Evolutionary conservation across 2,888 invertebrate species (phyloP), one percentile per base, ranked within the genome.

Genomic region (Lycaena phlaeas): DNA sequence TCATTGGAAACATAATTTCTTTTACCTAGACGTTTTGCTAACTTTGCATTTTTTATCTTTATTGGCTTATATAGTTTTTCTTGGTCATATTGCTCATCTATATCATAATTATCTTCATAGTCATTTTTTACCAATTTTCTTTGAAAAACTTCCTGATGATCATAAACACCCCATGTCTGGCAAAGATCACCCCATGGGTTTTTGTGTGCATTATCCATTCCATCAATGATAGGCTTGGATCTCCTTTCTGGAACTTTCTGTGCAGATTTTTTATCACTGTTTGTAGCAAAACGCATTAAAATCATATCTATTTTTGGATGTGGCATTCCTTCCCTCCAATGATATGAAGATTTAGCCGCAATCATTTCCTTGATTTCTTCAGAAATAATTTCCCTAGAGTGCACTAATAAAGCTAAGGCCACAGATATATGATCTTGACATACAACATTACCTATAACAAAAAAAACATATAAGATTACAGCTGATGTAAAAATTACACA

Each of bases 131-230:
- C 58, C 38, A 68, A 62, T 64, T 63, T 79, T 45, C 64, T 59
- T 44, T 67, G 66, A 52, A 81, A 85, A 22, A 86, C 68, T 62
- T 87, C 87, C 56, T 89, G 88, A 42, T 87, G 77, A 53, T 89
- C 88, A 67, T 89, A 87, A 25, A 87, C 75, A 38, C 90, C 88
- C 92, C 92, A 92, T 43, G 87, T 87, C 56, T 86, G 86, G 34
- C 92, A 92, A 29, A 92, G 71, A 56, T 86, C 86, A 34, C 90
- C 90, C 92, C 92, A 92, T 5, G 92, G 92, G 70, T 92, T 92
- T 59, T 89, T 90, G 47, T 27, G 30, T 60, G 89, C 90, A 49
- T 59, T 45, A 10, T 34, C 30, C 39, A 39, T 40, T 42, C 74
- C 69, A 55, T 62, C 57, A 46, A 61, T 60, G 37, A 58, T 57